A percentile compares a stretch with the other conserved stretches of the same genome.
Evolutionary conservation across 2,113 vertebrate genomes (phyloP).

Genomic region (Burhinus oedicnemus): DNA sequence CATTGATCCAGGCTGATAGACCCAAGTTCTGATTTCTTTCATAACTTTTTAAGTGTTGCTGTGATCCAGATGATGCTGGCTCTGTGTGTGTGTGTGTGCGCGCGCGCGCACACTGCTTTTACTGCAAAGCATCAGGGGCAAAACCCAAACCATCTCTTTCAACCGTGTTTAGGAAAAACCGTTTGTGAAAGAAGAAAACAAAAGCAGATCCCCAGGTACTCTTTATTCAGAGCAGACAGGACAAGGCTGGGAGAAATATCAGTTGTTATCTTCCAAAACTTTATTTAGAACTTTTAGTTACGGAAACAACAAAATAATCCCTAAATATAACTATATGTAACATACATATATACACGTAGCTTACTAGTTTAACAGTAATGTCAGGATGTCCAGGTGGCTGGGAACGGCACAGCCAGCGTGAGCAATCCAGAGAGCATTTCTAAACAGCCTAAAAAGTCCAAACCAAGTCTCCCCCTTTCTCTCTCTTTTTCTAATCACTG

Average conservation of each 20-base stretch:
- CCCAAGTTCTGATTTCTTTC: neutral
- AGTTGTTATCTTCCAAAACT: neutral
- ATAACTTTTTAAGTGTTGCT: neutral
- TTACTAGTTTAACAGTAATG: neutral
- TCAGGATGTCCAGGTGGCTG: neutral
- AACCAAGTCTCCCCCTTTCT: neutral
- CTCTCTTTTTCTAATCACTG: neutral
- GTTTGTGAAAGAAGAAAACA: neutral
- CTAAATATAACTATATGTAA: neutral
- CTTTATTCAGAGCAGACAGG: neutral
- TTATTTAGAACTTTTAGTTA: constrained; percentile 38
- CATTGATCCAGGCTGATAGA: neutral
- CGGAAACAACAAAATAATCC: too few species aligned
- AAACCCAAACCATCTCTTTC: neutral
- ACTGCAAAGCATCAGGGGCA: neutral
- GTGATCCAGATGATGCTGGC: neutral
- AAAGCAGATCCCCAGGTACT: neutral
- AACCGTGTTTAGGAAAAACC: neutral
- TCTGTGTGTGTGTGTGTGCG: too few species aligned
- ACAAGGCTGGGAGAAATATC: neutral
- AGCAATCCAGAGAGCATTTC: neutral
- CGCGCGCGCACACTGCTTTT: neutral
- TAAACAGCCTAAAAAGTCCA: neutral
- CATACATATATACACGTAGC: neutral
- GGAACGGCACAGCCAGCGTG: neutral